Evolutionary conservation across 2,797 vertebrate genomes (phyloP).

Genomic region (Sebastes umbrosus): DNA sequence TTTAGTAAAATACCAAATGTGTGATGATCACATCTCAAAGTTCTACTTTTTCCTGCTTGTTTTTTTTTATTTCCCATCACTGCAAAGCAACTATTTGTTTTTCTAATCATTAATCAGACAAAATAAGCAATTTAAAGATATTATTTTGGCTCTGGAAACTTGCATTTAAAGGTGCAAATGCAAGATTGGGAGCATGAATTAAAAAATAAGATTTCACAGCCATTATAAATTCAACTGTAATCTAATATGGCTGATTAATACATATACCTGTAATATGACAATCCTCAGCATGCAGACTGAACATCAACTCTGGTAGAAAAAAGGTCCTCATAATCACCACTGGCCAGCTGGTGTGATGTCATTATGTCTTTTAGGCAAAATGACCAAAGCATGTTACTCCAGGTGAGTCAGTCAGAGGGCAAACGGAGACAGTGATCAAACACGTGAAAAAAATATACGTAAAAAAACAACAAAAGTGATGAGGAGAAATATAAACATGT

Average conservation of each 20-base stretch:
- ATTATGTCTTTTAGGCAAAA: background rate
- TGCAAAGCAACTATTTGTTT: background rate
- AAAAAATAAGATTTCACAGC: background rate
- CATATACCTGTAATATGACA: background rate
- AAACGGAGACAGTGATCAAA: background rate
- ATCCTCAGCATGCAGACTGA: background rate
- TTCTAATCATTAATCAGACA: background rate
- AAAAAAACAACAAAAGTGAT: background rate
- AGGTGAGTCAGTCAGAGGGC: background rate
- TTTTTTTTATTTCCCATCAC: background rate
- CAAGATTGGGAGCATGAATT: background rate
- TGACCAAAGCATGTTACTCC: background rate
- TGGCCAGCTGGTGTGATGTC: background rate
- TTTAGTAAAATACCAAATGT: background rate
- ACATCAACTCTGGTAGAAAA: background rate
- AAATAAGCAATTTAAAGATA: background rate
- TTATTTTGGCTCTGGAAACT: background rate
- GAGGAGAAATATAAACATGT: background rate
- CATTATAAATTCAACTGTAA: background rate
- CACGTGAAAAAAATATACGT: fast-evolving
- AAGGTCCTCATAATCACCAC: background rate
- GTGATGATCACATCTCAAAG: background rate
- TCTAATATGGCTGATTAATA: background rate
- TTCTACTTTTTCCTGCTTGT: background rate
- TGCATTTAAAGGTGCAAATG: fast-evolving